Conservation (phyloP, 2,797 vertebrate species). For the Hemitrygon akajei region DNA sequence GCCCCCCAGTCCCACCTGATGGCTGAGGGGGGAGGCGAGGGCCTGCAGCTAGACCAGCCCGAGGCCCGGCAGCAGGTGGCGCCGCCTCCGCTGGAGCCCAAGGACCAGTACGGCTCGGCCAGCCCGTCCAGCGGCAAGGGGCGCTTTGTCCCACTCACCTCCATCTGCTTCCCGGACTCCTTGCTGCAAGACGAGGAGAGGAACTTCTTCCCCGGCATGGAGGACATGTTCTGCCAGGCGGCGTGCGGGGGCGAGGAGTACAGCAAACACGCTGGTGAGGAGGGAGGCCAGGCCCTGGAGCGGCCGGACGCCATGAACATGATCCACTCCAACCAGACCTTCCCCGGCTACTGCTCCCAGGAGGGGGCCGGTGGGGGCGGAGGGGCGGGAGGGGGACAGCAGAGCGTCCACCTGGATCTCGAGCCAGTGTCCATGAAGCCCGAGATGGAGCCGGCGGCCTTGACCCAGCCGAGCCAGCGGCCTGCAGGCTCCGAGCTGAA, state of each 20-base stretch:
- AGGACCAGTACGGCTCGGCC: slow-evolving; percentile 68
- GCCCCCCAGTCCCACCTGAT: slow-evolving; percentile 39
- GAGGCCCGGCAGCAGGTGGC: slow-evolving; percentile 57
- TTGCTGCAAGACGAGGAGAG: slow-evolving; percentile 87
- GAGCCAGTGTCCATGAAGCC: slow-evolving; percentile 75
- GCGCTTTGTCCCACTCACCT: slow-evolving; percentile 82
- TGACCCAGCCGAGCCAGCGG: slow-evolving; percentile 62
- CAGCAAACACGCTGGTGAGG: slow-evolving; percentile 63
- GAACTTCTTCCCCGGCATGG: slow-evolving; percentile 89
- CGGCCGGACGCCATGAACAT: slow-evolving; percentile 67
- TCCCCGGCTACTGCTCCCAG: slow-evolving; percentile 44
- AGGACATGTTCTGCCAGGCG: slow-evolving; percentile 83
- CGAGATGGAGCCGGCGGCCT: slow-evolving; percentile 79
- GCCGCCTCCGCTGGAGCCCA: slow-evolving; percentile 63
- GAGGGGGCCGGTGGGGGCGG: neutral
- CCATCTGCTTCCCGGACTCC: slow-evolving; percentile 90
- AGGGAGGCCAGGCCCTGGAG: slow-evolving; percentile 60
- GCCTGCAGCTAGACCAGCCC: slow-evolving; percentile 40
- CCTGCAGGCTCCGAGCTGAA: slow-evolving; percentile 52
- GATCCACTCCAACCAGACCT: slow-evolving; percentile 52
- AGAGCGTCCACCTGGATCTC: slow-evolving; percentile 69
- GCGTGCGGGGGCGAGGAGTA: slow-evolving; percentile 69
- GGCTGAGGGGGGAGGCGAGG: slow-evolving; percentile 39
- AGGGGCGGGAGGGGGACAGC: slow-evolving; percentile 36
- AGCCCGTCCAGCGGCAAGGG: slow-evolving; percentile 69